phyloP scores from a whole-genome alignment of 1,140 invertebrate genomes.

The Nixonia krombeini region DNA sequence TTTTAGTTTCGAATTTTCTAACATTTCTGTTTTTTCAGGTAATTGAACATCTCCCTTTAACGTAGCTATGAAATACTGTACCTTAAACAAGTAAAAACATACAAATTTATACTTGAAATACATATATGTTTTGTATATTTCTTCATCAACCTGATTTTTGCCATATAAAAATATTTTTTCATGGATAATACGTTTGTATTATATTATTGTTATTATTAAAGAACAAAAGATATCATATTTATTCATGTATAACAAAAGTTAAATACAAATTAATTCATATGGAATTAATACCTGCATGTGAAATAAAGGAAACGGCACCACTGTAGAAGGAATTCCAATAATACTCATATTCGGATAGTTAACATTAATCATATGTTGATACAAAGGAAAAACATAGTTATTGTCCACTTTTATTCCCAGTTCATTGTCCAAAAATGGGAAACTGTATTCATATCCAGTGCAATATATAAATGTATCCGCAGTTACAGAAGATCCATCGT shows the following conservation, averaged over 20 bases:
- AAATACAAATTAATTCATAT: background rate
- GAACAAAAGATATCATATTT: constrained; percentile 7
- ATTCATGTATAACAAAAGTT: constrained; percentile 6
- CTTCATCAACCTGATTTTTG: too few relatives aligned
- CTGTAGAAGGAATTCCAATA: constrained; percentile 76
- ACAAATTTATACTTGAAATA: too few relatives aligned
- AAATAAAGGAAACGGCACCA: constrained; percentile 80
- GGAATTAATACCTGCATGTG: constrained; percentile 76
- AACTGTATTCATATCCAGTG: constrained; percentile 76
- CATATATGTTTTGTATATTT: too few relatives aligned
- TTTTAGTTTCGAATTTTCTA: constrained; percentile 52
- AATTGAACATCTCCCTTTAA: constrained; percentile 70
- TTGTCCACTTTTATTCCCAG: constrained; percentile 74
- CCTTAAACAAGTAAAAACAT: constrained; percentile 60
- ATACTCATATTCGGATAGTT: constrained; percentile 79
- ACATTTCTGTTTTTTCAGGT: constrained; percentile 63
- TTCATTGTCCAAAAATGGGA: constrained; percentile 76
- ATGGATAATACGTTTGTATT: too few relatives aligned
- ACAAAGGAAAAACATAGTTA: constrained; percentile 78
- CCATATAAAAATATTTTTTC: too few relatives aligned
- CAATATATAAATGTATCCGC: constrained; percentile 56
- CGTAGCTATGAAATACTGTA: constrained; percentile 73
- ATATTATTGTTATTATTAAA: constrained; percentile 2
- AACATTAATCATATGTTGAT: constrained; percentile 81
- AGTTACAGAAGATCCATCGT: constrained; percentile 38